A percentile compares a stretch with the other conserved stretches of the same genome.
Evolutionary conservation across 2,888 invertebrate species (phyloP).

Genomic region (Torymus aiolomorphi): DNA sequence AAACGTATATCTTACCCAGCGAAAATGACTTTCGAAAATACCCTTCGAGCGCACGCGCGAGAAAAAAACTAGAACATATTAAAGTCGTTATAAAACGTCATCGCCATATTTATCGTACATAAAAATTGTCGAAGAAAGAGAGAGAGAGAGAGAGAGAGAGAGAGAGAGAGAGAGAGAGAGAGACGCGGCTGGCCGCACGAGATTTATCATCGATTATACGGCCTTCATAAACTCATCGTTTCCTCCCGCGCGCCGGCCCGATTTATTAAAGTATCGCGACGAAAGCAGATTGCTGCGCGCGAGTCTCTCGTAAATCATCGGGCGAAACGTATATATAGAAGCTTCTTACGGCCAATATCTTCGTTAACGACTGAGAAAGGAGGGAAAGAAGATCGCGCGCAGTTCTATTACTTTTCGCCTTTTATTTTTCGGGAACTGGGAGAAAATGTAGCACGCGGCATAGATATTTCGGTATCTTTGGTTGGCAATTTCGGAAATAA

Average conservation of each 20-base stretch:
- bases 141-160: no score
- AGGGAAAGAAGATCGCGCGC: background rate
- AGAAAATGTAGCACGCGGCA: background rate
- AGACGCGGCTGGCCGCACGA: background rate
- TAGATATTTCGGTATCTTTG: background rate
- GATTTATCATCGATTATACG: conserved; percentile 49
- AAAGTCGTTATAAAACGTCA: conserved; percentile 34
- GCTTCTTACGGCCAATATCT: conserved; percentile 30
- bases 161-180: no score
- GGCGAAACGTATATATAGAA: conserved; percentile 14
- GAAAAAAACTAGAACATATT: background rate
- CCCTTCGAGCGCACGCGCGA: background rate
- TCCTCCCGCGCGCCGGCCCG: background rate
- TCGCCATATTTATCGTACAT: conserved; percentile 41
- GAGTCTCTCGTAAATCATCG: conserved; percentile 22
- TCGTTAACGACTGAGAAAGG: conserved; percentile 12
- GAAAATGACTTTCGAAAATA: background rate
- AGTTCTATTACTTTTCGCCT: no score
- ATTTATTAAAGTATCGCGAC: conserved; percentile 47
- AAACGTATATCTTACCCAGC: background rate
- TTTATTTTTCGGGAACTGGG: background rate
- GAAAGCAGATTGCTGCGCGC: conserved; percentile 40
- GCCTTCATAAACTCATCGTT: conserved; percentile 49
- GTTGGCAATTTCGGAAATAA: no score
- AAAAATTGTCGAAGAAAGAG: conserved; percentile 22